A percentile compares a stretch with the other conserved stretches of the same genome.
These are phyloP conservation scores for Syrmaticus mikado DNA, from an alignment of 2,113 vertebrate species.

Conservation along the genomic window DNA sequence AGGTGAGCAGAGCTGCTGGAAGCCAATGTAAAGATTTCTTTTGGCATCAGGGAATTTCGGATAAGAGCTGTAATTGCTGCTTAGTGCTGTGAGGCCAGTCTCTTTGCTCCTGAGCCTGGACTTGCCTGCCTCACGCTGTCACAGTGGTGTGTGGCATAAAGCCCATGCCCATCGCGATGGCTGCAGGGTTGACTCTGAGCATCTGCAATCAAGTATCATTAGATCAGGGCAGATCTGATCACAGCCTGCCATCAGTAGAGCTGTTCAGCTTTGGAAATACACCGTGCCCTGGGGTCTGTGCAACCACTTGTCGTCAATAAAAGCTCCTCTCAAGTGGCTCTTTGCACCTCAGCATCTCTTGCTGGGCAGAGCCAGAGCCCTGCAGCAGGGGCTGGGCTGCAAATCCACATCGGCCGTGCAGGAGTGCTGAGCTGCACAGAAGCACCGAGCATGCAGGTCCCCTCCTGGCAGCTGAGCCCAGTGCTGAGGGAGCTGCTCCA, in stretches of 20 bases:
- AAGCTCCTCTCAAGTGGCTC: background rate
- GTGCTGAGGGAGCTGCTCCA: background rate
- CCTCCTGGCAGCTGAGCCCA: background rate
- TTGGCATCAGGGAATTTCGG: background rate
- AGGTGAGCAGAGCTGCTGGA: background rate
- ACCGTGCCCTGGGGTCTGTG: background rate
- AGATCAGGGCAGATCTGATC: background rate
- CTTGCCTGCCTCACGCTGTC: background rate
- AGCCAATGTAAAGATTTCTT: background rate
- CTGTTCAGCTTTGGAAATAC: background rate
- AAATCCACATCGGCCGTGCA: rapidly evolving
- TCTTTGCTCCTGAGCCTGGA: background rate
- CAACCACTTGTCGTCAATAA: background rate
- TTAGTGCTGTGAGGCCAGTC: background rate
- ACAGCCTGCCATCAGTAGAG: background rate
- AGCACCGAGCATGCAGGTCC: background rate
- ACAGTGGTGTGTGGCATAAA: background rate
- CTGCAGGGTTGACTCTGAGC: background rate
- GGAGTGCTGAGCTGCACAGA: rapidly evolving
- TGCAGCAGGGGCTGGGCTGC: background rate
- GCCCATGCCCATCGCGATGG: rapidly evolving
- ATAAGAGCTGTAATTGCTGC: background rate
- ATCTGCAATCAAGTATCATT: background rate
- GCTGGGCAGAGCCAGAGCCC: background rate
- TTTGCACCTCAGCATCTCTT: background rate